Evolutionary conservation across 2,113 vertebrate species (phyloP), one percentile per base, ranked within the genome.

Genomic region (Circaetus cinerascens): DNA sequence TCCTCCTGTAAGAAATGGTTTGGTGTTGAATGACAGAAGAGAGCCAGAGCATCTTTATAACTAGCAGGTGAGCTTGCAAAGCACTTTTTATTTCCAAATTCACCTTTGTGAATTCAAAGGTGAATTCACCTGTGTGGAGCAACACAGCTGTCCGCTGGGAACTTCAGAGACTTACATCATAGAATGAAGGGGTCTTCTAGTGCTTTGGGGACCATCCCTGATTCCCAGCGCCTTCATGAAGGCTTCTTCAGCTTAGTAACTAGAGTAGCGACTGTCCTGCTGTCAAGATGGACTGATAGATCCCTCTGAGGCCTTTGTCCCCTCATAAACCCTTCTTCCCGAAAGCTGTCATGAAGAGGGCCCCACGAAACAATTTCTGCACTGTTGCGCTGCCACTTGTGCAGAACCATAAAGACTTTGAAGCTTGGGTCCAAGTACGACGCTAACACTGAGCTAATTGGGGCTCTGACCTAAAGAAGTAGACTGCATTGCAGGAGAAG

Each of bases 381-480:
- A 2, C 22, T 13, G 32, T 32, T 36, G 3, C 0, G 7, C 29
- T 36, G 59, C 13, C 21, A 1, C 10, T 18, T 48, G 15, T 17
- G 46, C 8, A 15, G 41, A 71, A 30, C 15, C 0, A 0, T 14
- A 8, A 20, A 13, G 32, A 14, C 36, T 15, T 6, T 18, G 36
- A 48, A 56, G 55, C 26, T 16, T 13, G 12, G 15, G 25, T 30
- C 25, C 25, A 15, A 7, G 14, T 9, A 6, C 8, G 14, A 18
- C 2, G 1, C 13, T 4, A 7, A 4, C 3, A 2, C 45, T 3
- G 21, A 13, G 13, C 15, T 13, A 13, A 18, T 0, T 13, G 9
- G 29, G 25, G 5, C 15, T 51, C 9, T n/a, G 46, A 27, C 26
- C 13, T n/a, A 4, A n/a, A 20, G 13, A 11, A 27, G 16, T 2